These are phyloP conservation scores for Tympanoctomys barrerae DNA, from an alignment of 2,797 vertebrate species.

Conservation along the genomic window DNA sequence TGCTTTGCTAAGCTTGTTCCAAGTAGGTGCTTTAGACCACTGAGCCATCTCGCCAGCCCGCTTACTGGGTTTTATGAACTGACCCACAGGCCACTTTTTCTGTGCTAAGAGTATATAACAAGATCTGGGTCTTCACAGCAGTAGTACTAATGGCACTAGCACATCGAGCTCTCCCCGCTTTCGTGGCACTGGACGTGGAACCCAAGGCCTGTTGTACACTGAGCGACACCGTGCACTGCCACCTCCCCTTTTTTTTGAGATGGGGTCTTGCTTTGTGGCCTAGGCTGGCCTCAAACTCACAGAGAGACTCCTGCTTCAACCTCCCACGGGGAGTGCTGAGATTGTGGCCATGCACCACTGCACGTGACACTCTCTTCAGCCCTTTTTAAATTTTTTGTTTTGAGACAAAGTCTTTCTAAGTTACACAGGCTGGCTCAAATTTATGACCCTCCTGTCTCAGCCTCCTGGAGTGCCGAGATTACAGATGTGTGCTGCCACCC, in stretches of 20 bases:
- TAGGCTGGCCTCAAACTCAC: background rate
- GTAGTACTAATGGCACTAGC: background rate
- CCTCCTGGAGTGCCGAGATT: background rate
- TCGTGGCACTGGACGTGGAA: background rate
- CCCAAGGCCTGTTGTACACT: background rate
- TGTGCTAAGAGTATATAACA: background rate
- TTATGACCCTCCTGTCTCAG: background rate
- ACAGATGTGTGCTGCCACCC: background rate
- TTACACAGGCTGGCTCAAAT: background rate
- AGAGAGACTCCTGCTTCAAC: background rate
- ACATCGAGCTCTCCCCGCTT: background rate
- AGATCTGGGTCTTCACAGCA: background rate
- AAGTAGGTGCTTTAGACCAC: too few species aligned
- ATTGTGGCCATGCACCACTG: background rate
- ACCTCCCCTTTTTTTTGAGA: background rate
- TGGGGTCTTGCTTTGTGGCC: background rate
- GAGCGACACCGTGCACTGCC: background rate
- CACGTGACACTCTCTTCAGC: background rate
- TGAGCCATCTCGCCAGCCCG: too few species aligned
- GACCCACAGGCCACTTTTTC: background rate
- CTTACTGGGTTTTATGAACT: slow-evolving; percentile 18
- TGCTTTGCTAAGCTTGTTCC: too few species aligned
- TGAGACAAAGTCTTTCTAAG: background rate
- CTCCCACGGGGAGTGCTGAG: background rate
- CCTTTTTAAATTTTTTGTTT: background rate